A percentile compares a stretch with the other conserved stretches of the same genome.
Conservation (phyloP, 2,888 invertebrate genomes). For the Hirudinaria manillensis region DNA sequence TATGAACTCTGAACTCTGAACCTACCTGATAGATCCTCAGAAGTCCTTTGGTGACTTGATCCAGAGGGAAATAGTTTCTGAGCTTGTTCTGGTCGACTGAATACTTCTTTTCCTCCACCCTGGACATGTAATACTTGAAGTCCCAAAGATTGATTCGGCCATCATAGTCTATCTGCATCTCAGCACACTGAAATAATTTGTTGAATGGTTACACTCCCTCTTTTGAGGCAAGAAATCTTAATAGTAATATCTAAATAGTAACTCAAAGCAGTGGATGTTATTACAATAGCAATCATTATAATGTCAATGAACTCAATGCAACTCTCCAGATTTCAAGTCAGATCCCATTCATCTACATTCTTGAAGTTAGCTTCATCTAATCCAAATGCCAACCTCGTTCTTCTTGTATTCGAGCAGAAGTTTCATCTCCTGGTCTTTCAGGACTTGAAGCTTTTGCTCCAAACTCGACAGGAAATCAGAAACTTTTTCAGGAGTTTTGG, state of each 20-base stretch:
- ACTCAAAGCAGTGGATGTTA: too few relatives aligned
- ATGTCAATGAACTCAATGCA: too few relatives aligned
- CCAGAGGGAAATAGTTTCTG: slow-evolving; percentile 57
- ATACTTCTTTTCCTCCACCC: slow-evolving; percentile 56
- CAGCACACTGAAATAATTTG: slow-evolving; percentile 51
- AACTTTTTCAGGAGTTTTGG: slow-evolving; percentile 55
- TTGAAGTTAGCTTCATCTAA: neutral
- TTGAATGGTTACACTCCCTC: neutral
- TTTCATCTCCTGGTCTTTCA: slow-evolving; percentile 53
- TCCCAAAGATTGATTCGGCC: slow-evolving; percentile 56
- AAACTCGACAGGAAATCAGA: slow-evolving; percentile 54
- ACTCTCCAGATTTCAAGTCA: too few relatives aligned
- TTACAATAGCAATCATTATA: too few relatives aligned
- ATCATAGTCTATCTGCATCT: slow-evolving; percentile 52
- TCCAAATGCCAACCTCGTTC: slow-evolving; percentile 54
- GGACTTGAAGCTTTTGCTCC: slow-evolving; percentile 51
- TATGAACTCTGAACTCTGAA: neutral
- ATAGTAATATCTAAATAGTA: too few relatives aligned
- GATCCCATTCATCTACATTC: too few relatives aligned
- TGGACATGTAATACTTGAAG: slow-evolving; percentile 55
- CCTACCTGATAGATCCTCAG: slow-evolving; percentile 56
- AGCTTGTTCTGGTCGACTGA: slow-evolving; percentile 56
- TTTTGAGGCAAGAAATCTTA: neutral
- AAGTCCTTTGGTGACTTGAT: slow-evolving; percentile 56
- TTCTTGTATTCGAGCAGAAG: slow-evolving; percentile 55